These are phyloP conservation scores for Caenorhabditis japonica DNA, from an alignment of 2,888 invertebrate genomes.

Conservation along the genomic window DNA sequence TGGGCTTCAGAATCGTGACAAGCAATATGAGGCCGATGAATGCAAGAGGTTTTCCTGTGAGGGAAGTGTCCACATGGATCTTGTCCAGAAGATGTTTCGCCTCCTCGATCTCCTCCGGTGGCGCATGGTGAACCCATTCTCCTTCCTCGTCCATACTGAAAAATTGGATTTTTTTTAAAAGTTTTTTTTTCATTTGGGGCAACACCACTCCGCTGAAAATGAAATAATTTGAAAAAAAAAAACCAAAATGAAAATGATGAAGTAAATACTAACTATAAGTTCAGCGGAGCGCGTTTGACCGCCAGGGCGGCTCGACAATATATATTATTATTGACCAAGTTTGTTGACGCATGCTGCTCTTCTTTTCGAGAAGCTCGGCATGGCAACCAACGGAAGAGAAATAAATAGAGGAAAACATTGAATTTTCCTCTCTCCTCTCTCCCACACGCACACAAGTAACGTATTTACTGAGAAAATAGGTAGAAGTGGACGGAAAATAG, in stretches of 20 bases:
- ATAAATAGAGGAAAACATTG: background rate
- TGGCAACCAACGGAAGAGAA: constrained; percentile 5
- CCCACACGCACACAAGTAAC: background rate
- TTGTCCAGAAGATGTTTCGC: constrained; percentile 44
- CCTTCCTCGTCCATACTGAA: constrained; percentile 43
- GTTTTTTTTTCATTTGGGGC: too few relatives aligned
- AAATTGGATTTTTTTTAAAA: too few relatives aligned
- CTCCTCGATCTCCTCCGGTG: constrained; percentile 32
- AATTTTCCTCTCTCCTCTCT: too few relatives aligned
- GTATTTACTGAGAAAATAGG: constrained; percentile 9
- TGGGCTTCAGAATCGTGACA: constrained; percentile 48
- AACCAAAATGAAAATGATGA: too few relatives aligned
- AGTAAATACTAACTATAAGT: too few relatives aligned
- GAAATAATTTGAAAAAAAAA: too few relatives aligned
- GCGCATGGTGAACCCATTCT: constrained; percentile 35
- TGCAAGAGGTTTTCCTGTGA: constrained; percentile 41
- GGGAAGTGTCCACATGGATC: constrained; percentile 36
- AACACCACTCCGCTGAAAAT: too few relatives aligned
- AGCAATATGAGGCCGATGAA: constrained; percentile 32
- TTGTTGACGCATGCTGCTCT: too few relatives aligned
- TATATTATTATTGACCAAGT: too few relatives aligned
- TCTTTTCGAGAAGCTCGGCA: too few relatives aligned
- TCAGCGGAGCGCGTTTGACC: constrained; percentile 4
- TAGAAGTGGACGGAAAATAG: constrained; percentile 8
- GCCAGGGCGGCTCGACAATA: too few relatives aligned